Evolutionary conservation across 2,888 invertebrate genomes (phyloP), one percentile per base, ranked within the genome.

Genomic region (Harpalus rubripes): DNA sequence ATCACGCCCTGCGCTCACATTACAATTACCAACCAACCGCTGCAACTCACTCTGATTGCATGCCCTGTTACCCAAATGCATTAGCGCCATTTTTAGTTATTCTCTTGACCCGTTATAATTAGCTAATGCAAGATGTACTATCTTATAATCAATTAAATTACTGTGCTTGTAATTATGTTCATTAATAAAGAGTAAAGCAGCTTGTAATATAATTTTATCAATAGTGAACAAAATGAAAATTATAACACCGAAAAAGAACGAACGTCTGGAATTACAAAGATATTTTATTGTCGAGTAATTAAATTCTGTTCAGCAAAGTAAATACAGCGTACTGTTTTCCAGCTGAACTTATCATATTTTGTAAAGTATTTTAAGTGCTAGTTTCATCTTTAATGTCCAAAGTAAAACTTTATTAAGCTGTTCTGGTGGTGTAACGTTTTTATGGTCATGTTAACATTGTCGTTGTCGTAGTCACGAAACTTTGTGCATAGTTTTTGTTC

Each of bases 401-500:
- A 61, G 59, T 61, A 26, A 63, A 63, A 63, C 63, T 63, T 63
- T 63, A 63, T 63, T 63, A 63, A 63, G 63, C 22, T 63, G 63
- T 63, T 63, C 12, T 22, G 63, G 8, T 22, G 8, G n/a, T 26
- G 32, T 32, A 22, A 12, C 22, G 22, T 63, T 63, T 63, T 63
- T 63, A 22, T 63, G 12, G 63, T 26, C 63, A 63, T 63, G 63
- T 32, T 63, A 18, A 63, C n/a, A n/a, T n/a, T n/a, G n/a, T 1
- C 63, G 32, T 12, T 26, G 63, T 63, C 12, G 8, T 12, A 63
- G 63, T 63, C 32, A 63, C 26, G 63, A 26, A 63, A 63, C 12
- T 63, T 63, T 26, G 22, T 12, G 26, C 8, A 26, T 63, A 63
- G 63, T 63, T 63, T 63, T 63, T 63, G 63, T 63, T 63, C 16